Conservation (phyloP, 2,797 vertebrate species). For the Otus scops region DNA sequence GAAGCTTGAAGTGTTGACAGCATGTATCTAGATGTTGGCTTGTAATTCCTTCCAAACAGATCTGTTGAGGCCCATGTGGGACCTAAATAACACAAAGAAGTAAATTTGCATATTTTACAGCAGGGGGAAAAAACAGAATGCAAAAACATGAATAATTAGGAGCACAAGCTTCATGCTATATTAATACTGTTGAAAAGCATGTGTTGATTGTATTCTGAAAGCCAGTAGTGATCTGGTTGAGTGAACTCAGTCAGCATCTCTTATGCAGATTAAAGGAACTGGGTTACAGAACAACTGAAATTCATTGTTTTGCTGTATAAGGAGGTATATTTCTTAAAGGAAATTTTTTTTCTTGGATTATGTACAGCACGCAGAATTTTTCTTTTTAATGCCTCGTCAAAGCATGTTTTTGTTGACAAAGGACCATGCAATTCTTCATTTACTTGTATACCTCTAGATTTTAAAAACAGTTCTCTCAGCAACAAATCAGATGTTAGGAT, state of each 20-base stretch:
- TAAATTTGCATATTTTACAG: conserved; percentile 74
- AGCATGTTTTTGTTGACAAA: not conserved
- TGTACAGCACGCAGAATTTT: not conserved
- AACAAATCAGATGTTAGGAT: not conserved
- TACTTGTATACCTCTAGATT: not conserved
- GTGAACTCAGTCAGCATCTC: conserved; percentile 66
- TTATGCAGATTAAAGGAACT: conserved; percentile 70
- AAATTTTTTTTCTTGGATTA: not conserved
- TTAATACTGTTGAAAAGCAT: conserved; percentile 71
- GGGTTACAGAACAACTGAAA: conserved; percentile 66
- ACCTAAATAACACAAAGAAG: conserved; percentile 67
- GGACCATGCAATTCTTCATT: not conserved
- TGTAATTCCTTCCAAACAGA: conserved; percentile 64
- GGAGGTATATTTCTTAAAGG: conserved; percentile 56
- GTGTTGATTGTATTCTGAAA: conserved; percentile 66
- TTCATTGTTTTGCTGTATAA: conserved; percentile 54
- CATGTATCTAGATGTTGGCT: conserved; percentile 57
- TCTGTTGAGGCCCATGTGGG: conserved; percentile 56
- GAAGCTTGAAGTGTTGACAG: conserved; percentile 70
- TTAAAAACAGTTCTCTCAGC: not conserved
- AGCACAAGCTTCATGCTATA: conserved; percentile 68
- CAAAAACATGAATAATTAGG: conserved; percentile 66
- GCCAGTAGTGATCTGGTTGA: conserved; percentile 63
- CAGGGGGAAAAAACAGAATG: conserved; percentile 67
- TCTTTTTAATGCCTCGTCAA: not conserved